Conservation (phyloP, 2,888 invertebrate genomes). For the Pachydiplax longipennis region DNA sequence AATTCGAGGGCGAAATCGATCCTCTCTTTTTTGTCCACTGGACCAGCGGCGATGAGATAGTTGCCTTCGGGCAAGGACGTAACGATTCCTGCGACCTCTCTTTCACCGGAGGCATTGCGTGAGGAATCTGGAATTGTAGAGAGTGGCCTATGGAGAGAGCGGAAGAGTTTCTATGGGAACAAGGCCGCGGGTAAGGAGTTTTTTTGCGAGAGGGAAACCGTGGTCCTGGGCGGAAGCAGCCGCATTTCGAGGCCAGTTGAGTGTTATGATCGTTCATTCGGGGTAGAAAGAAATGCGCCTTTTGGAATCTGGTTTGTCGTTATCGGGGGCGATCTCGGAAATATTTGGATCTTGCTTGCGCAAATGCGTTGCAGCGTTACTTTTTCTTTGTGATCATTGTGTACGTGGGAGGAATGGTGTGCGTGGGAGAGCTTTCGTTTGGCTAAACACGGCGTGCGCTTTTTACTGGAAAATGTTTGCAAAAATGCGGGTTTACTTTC, state of each 20-base stretch:
- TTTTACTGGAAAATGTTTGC: neutral
- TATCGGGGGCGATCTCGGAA: neutral
- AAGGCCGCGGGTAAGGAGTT: neutral
- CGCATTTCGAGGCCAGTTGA: neutral
- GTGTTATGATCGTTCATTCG: neutral
- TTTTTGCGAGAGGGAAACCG: neutral
- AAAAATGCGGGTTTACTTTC: neutral
- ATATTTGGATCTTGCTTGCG: neutral
- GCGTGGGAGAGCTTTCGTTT: neutral
- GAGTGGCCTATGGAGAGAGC: neutral
- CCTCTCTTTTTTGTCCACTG: neutral
- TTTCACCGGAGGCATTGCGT: neutral
- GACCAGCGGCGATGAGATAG: neutral
- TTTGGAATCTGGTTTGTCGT: neutral
- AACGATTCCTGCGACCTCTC: neutral
- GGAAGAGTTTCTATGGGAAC: conserved; percentile 16
- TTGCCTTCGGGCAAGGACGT: neutral
- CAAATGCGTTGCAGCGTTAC: neutral
- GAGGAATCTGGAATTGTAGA: neutral
- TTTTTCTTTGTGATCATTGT: neutral
- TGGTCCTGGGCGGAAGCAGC: neutral
- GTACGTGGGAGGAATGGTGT: neutral
- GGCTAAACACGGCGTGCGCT: neutral
- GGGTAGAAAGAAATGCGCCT: neutral
- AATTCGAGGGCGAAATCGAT: neutral